These are phyloP conservation scores for Mionectes macconnelli DNA, from an alignment of 2,113 vertebrate species.

Conservation along the genomic window DNA sequence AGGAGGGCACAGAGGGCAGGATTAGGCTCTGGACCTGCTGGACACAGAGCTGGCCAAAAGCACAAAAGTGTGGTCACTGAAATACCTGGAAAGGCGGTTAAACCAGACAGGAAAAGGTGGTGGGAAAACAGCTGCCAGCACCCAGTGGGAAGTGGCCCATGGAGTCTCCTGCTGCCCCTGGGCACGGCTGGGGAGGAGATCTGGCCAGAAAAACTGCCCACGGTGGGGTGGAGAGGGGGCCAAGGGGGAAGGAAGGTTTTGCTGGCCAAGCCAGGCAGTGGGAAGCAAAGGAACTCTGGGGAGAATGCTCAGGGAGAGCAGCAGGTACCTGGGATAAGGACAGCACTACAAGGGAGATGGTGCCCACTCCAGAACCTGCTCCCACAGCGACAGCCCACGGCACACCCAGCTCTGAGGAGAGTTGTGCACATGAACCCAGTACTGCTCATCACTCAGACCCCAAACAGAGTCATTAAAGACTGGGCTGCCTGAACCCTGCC, in stretches of 20 bases:
- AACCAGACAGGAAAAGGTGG: rapidly evolving
- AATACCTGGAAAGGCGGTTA: neutral
- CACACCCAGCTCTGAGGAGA: rapidly evolving
- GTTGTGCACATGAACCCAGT: neutral
- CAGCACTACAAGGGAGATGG: rapidly evolving
- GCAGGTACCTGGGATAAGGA: neutral
- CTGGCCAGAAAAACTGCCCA: neutral
- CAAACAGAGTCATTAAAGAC: neutral
- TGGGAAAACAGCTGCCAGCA: neutral
- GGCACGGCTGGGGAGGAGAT: rapidly evolving
- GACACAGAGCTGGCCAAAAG: rapidly evolving
- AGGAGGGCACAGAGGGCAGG: neutral
- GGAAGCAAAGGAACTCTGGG: neutral
- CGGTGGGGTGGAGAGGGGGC: rapidly evolving
- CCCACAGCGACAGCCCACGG: rapidly evolving
- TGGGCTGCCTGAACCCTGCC: rapidly evolving
- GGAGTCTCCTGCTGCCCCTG: rapidly evolving
- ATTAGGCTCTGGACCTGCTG: rapidly evolving
- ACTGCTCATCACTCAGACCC: neutral
- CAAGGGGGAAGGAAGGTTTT: rapidly evolving
- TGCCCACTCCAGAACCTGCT: rapidly evolving
- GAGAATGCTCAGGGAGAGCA: rapidly evolving
- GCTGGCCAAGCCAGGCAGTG: rapidly evolving
- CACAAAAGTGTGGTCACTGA: rapidly evolving
- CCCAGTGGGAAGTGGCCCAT: rapidly evolving